Evolutionary conservation across 2,888 invertebrate genomes (phyloP).

Genomic region (Cybosia mesomella): DNA sequence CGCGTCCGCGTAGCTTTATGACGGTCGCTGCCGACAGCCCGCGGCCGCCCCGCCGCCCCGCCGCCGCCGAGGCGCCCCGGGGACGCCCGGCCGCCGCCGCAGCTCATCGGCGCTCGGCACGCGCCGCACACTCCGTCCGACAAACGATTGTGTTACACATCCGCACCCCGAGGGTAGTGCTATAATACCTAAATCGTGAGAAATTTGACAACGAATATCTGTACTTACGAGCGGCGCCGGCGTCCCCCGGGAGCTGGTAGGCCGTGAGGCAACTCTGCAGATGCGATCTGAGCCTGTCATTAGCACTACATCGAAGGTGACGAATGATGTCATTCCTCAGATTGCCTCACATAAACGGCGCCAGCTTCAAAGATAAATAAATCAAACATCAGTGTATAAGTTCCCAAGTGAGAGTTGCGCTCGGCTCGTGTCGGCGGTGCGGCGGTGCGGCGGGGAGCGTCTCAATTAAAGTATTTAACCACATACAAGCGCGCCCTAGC

Average conservation of each 20-base stretch:
- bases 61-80: not conserved
- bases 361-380: not conserved
- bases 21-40: slow-evolving; percentile 48
- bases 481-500: slow-evolving; percentile 44
- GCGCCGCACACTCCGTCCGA: slow-evolving; percentile 21
- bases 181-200: slow-evolving; percentile 10
- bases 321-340: not conserved
- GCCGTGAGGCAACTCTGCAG: not conserved
- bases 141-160: slow-evolving; percentile 17
- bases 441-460: slow-evolving; percentile 14
- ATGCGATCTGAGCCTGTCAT: not conserved
- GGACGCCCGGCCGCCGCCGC: not conserved
- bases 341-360: not conserved
- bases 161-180: not conserved
- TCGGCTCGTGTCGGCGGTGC: not conserved
- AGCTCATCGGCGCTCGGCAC: slow-evolving; percentile 27
- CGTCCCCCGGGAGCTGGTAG: not conserved
- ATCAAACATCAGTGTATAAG: not conserved
- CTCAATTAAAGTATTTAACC: slow-evolving; percentile 50
- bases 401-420: not conserved
- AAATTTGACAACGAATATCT: slow-evolving; percentile 5
- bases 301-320: not conserved
- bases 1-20: slow-evolving; percentile 59
- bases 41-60: not conserved
- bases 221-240: not conserved